phyloP scores from a whole-genome alignment of 2,888 invertebrate species.

The Priocnemis perturbator region DNA sequence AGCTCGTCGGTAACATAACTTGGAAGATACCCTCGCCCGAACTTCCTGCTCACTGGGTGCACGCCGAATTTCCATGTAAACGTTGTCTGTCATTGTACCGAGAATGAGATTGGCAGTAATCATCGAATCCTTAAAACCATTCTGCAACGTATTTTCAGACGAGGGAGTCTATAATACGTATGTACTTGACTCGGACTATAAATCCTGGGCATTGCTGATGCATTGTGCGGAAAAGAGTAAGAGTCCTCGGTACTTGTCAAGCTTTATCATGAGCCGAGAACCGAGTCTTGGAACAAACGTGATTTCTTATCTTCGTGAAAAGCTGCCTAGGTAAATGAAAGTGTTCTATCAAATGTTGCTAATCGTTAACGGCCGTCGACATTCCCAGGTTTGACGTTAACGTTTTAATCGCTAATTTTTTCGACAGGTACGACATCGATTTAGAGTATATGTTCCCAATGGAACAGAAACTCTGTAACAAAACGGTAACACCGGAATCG shows the following conservation, averaged over 20 bases:
- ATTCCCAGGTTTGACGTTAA: slow-evolving; percentile 5
- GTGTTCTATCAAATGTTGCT: background rate
- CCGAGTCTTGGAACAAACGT: slow-evolving; percentile 81
- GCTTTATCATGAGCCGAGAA: slow-evolving; percentile 85
- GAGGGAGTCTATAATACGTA: slow-evolving; percentile 93
- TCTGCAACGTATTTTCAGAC: slow-evolving; percentile 76
- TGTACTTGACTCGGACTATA: slow-evolving; percentile 89
- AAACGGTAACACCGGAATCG: slow-evolving; percentile 68
- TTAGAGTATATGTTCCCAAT: slow-evolving; percentile 90
- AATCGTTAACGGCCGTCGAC: background rate
- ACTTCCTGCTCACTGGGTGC: slow-evolving; percentile 90
- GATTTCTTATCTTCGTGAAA: slow-evolving; percentile 86
- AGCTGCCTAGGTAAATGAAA: slow-evolving; percentile 78
- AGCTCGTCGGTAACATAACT: slow-evolving; percentile 89
- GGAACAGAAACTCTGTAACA: slow-evolving; percentile 82
- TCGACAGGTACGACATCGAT: slow-evolving; percentile 85
- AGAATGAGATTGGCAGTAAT: no score
- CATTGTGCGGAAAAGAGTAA: slow-evolving; percentile 91
- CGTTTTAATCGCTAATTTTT: slow-evolving; percentile 13
- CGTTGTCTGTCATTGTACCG: background rate
- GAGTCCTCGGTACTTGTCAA: slow-evolving; percentile 87
- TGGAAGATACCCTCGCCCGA: slow-evolving; percentile 87
- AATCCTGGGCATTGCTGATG: slow-evolving; percentile 87
- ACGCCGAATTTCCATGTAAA: slow-evolving; percentile 88
- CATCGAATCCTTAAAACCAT: no score